Conservation (phyloP, 2,888 invertebrate genomes). For the Phorcus lineatus region DNA sequence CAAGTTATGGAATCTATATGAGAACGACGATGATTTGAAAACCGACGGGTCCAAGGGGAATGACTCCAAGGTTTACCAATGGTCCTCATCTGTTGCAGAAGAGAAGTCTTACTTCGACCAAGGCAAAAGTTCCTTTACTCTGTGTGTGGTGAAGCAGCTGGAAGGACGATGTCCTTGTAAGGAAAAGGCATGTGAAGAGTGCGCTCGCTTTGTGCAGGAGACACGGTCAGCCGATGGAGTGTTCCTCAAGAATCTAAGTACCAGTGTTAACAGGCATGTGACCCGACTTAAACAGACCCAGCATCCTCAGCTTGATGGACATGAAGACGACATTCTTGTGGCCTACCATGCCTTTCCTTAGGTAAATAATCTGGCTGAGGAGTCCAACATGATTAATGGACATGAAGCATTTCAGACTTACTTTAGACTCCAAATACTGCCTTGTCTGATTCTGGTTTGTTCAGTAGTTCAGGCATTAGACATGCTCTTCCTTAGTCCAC, state of each 20-base stretch:
- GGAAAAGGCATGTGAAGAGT: not conserved
- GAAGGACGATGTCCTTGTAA: not conserved
- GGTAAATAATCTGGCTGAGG: too few relatives aligned
- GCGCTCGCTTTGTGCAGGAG: not conserved
- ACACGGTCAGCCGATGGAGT: not conserved
- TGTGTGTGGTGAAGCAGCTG: not conserved
- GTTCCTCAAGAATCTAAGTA: not conserved
- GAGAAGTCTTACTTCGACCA: not conserved
- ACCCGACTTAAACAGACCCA: not conserved
- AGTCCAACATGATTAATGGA: too few relatives aligned
- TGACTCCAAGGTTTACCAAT: not conserved
- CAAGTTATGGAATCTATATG: conserved; percentile 6
- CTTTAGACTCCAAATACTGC: too few relatives aligned
- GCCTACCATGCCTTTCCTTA: not conserved
- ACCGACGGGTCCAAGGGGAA: not conserved
- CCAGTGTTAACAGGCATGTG: not conserved
- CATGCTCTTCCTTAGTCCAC: too few relatives aligned
- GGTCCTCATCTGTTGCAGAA: not conserved
- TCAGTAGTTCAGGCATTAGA: too few relatives aligned
- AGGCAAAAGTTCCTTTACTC: not conserved
- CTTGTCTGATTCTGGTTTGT: too few relatives aligned
- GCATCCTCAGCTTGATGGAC: not conserved
- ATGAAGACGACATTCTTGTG: not conserved
- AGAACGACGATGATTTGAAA: too few relatives aligned
- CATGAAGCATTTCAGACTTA: too few relatives aligned